phyloP scores from a whole-genome alignment of 1,140 invertebrate species.

The Phymorhynchus buccinoides region DNA sequence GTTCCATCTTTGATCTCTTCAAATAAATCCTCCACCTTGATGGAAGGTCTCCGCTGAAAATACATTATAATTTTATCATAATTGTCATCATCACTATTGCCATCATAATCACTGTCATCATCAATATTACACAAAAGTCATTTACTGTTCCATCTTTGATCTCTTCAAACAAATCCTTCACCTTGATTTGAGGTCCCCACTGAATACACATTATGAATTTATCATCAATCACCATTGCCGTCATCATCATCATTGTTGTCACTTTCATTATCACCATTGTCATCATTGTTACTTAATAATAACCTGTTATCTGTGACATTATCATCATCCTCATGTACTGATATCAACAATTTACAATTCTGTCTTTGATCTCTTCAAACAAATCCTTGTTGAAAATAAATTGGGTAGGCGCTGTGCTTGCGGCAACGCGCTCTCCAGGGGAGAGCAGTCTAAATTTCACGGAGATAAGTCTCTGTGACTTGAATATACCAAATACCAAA shows the following conservation, averaged over 20 bases:
- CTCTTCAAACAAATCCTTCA: constrained; percentile 89
- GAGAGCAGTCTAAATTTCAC: too few species aligned
- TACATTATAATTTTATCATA: background rate
- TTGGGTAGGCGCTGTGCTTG: too few species aligned
- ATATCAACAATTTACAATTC: constrained; percentile 77
- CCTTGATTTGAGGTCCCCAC: constrained; percentile 81
- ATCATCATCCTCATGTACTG: too few species aligned
- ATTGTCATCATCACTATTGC: background rate
- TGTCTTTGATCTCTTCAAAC: constrained; percentile 87
- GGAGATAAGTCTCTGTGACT: too few species aligned
- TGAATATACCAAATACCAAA: too few species aligned
- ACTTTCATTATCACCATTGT: too few species aligned
- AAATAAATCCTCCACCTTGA: constrained; percentile 87
- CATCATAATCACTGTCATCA: too few species aligned
- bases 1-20: constrained; percentile 88
- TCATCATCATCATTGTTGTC: too few species aligned
- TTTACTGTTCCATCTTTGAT: constrained; percentile 86
- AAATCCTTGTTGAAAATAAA: too few species aligned
- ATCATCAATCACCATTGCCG: background rate
- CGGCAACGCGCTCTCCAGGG: too few species aligned
- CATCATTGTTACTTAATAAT: background rate
- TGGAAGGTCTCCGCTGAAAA: constrained; percentile 80
- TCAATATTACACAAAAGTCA: too few species aligned
- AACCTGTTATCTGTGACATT: too few species aligned
- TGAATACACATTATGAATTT: constrained; percentile 68